Conservation (phyloP, 2,113 vertebrate species). For the Oxyruncus cristatus region DNA sequence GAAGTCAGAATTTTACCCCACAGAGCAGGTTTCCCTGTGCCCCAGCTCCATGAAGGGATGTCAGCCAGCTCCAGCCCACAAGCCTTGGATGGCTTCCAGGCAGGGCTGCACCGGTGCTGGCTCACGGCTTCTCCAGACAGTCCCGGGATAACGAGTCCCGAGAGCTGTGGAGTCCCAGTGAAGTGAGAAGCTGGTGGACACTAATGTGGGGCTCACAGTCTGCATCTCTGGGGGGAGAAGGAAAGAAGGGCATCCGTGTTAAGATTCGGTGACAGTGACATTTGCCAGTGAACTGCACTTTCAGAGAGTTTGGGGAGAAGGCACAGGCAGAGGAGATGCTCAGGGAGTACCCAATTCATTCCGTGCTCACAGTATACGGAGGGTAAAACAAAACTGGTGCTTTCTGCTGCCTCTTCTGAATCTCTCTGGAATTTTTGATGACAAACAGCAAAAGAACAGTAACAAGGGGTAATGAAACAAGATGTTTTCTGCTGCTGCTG, state of each 20-base stretch:
- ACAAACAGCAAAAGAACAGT: not conserved
- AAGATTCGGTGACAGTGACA: not conserved
- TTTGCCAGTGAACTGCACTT: not conserved
- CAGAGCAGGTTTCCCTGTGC: not conserved
- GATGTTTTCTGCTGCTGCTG: not conserved
- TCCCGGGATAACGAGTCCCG: not conserved
- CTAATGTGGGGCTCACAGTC: not conserved
- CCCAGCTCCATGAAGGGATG: not conserved
- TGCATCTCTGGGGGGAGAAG: not conserved
- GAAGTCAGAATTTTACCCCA: not conserved
- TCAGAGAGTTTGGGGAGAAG: not conserved
- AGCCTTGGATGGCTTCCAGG: not conserved
- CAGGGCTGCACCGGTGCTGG: not conserved
- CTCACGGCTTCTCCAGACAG: not conserved
- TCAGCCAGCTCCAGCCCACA: not conserved
- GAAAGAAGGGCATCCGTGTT: not conserved
- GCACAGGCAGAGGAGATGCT: not conserved
- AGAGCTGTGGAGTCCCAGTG: not conserved
- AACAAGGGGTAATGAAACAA: not conserved
- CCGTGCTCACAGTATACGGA: fast-evolving
- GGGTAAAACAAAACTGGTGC: not conserved
- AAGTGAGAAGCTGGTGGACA: not conserved
- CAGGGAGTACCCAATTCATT: fast-evolving
- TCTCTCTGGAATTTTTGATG: not conserved
- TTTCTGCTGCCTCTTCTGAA: not conserved